Evolutionary conservation across 2,888 invertebrate species (phyloP), one percentile per base, ranked within the genome.

Genomic region (Dorcus parallelipipedus): DNA sequence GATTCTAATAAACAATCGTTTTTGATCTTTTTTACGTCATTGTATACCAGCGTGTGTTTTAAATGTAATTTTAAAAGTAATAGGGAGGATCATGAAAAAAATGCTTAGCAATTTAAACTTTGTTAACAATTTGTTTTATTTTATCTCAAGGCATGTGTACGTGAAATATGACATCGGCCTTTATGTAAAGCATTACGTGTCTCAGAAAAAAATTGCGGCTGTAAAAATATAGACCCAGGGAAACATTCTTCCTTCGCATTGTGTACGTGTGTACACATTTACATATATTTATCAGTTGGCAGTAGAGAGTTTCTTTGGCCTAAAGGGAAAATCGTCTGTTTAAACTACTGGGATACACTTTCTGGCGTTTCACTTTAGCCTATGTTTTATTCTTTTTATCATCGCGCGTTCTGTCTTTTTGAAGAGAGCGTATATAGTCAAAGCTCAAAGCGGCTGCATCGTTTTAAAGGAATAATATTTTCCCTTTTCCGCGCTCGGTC

Each of bases 401-500:
- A 61, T 59, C 64, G 61, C 65, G 54, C 60, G 64, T 64, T 61
- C 63, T 60, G 60, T 64, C 64, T 65, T 67, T 67, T 67, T 45
- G 45, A 57, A 54, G 57, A 58, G 52, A 51, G 55, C 45, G 10
- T 33, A 33, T 58, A 61, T 62, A 70, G 71, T 70, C 70, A 70
- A 72, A 70, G 69, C 67, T 69, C 69, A 70, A 72, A 71, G 72
- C 69, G 66, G 68, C 56, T 63, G 60, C 71, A 67, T 70, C 71
- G 71, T 66, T 71, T 69, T 69, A 67, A 71, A 70, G 70, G 69
- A 71, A 73, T 72, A 71, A 69, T 70, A 73, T 73, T 73, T 73
- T 71, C 72, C 66, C 68, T 49, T 68, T 67, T 68, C 63, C 64
- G 60, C 62, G 64, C 59, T 62, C 60, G 67, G 65, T 62, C 62